Evolutionary conservation across 2,113 vertebrate genomes (phyloP).

Genomic region (Ciconia boyciana): DNA sequence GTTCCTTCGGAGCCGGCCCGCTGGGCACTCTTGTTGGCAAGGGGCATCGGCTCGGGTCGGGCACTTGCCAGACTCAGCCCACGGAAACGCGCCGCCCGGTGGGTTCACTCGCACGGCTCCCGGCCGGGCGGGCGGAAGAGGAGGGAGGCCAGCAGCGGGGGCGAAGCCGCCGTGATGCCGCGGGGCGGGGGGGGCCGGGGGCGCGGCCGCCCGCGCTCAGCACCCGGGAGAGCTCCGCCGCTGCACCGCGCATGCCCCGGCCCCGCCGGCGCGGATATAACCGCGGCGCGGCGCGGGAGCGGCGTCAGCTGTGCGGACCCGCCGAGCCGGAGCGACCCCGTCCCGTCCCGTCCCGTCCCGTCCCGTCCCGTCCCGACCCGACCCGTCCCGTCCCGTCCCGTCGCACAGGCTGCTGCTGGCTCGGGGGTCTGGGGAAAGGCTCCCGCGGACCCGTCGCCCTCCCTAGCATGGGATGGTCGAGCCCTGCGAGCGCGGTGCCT

Average conservation of each 20-base stretch:
- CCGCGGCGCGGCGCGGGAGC: neutral
- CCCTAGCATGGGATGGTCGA: slow-evolving; percentile 58
- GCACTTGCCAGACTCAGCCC: too few species aligned
- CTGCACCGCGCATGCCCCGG: slow-evolving; percentile 56
- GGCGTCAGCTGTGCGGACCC: accelerated
- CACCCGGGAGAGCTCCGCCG: slow-evolving; percentile 74
- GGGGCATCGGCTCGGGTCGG: neutral
- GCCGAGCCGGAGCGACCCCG: neutral
- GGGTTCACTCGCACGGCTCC: neutral
- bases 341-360: too few species aligned
- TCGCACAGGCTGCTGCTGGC: neutral
- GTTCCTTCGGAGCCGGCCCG: too few species aligned
- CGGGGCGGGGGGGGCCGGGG: neutral
- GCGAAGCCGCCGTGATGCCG: too few species aligned
- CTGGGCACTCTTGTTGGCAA: neutral
- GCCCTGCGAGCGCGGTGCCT: slow-evolving; percentile 38
- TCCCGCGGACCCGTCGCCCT: neutral
- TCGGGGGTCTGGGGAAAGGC: neutral
- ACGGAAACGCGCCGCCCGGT: neutral
- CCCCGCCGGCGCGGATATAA: slow-evolving; percentile 9
- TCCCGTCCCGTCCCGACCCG: too few species aligned
- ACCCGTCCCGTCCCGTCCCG: too few species aligned
- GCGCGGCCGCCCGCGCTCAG: slow-evolving; percentile 30
- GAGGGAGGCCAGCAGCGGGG: neutral
- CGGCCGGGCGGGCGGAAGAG: neutral